Percentiles rank a stretch among this genome's conserved stretches.
phyloP scores from a whole-genome alignment of 2,797 vertebrate species.

The Channa striata region DNA sequence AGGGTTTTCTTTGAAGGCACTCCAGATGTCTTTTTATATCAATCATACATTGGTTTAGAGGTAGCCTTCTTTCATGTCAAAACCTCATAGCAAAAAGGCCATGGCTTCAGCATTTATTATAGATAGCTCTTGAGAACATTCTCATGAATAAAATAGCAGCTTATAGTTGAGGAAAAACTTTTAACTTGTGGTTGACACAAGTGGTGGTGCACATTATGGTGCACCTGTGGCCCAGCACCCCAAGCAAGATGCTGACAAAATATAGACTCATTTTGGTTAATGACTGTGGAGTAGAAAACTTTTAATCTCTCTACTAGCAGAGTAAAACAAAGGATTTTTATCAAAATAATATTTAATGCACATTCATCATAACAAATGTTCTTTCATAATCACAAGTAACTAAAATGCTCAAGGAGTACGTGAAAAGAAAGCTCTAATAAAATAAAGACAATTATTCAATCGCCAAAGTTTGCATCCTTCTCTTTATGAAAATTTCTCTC shows the following conservation, averaged over 20 bases:
- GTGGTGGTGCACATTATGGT: slow-evolving; percentile 39
- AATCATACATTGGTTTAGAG: slow-evolving; percentile 81
- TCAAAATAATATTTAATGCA: too few species aligned
- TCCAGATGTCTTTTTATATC: slow-evolving; percentile 82
- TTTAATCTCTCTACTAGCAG: too few species aligned
- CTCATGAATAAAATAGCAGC: slow-evolving; percentile 72
- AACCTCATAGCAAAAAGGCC: slow-evolving; percentile 80
- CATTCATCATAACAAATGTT: too few species aligned
- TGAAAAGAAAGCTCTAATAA: too few species aligned
- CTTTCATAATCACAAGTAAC: too few species aligned
- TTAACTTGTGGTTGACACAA: slow-evolving; percentile 58
- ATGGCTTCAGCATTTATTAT: slow-evolving; percentile 81
- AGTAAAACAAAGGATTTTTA: too few species aligned
- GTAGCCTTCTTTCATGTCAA: slow-evolving; percentile 83
- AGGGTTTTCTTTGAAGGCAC: slow-evolving; percentile 81
- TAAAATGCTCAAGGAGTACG: too few species aligned
- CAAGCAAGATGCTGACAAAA: slow-evolving; percentile 21
- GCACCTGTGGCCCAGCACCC: slow-evolving; percentile 25
- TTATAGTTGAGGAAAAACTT: slow-evolving; percentile 66
- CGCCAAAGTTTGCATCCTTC: too few species aligned
- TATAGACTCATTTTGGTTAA: neutral
- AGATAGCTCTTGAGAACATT: slow-evolving; percentile 73
- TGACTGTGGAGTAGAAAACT: neutral
- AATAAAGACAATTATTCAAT: too few species aligned
- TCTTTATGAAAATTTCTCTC: too few species aligned